A percentile compares a stretch with the other conserved stretches of the same genome.
phyloP scores from a whole-genome alignment of 1,140 invertebrate species.

The Macrosteles quadrilineatus region DNA sequence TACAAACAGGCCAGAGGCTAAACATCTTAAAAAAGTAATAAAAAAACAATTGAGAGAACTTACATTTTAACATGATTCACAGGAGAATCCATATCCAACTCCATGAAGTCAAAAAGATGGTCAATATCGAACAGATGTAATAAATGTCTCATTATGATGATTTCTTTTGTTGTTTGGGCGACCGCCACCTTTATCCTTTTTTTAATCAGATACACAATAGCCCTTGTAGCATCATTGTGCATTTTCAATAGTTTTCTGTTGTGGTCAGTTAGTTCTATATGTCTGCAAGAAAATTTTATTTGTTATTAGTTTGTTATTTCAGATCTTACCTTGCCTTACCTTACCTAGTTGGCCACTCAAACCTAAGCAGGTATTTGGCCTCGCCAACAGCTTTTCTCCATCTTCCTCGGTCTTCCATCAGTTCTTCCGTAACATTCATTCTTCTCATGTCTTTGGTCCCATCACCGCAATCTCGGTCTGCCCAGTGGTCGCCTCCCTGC shows the following conservation, averaged over 20 bases:
- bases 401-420: no score
- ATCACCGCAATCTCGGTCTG: no score
- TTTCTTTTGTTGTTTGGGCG: neutral
- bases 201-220: neutral
- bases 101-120: neutral
- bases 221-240: neutral
- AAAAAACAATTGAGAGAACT: neutral
- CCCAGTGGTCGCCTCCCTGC: no score
- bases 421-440: no score
- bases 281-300: neutral
- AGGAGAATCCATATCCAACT: neutral
- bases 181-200: neutral
- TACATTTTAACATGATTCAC: neutral
- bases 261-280: neutral
- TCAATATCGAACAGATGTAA: slow-evolving; percentile 1
- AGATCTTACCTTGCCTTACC: no score
- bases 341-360: no score
- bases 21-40: neutral
- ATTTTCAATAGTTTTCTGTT: neutral
- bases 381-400: no score
- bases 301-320: no score
- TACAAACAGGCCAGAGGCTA: neutral
- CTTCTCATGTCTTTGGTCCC: no score
- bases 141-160: neutral
- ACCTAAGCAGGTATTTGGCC: no score